Conservation (phyloP, 2,797 vertebrate species). For the Clamator glandarius region DNA sequence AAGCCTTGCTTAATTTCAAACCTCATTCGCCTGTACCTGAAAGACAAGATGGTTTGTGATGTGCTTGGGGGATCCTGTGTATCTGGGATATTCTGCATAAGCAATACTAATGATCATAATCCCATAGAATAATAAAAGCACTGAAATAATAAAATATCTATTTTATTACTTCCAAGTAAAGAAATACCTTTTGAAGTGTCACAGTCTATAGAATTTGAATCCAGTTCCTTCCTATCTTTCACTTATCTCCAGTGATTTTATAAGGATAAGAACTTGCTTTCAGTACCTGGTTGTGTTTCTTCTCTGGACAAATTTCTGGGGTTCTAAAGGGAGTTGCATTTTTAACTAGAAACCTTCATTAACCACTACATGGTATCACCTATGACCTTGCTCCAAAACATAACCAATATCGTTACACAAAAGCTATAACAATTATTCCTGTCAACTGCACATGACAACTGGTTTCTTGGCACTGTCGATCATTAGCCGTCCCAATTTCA, state of each 20-base stretch:
- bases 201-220: not conserved
- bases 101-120: not conserved
- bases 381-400: not conserved
- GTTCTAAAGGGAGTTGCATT: slow-evolving; percentile 7
- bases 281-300: not conserved
- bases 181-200: not conserved
- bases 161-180: not conserved
- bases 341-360: slow-evolving; percentile 4
- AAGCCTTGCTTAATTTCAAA: not conserved
- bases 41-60: not conserved
- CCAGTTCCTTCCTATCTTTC: not conserved
- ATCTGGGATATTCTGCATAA: not conserved
- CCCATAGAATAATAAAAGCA: not conserved
- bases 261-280: not conserved
- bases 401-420: not conserved
- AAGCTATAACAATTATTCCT: not conserved
- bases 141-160: not conserved
- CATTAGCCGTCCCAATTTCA: not conserved
- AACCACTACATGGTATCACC: not conserved
- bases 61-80: not conserved
- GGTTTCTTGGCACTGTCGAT: not conserved
- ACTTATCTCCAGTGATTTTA: not conserved
- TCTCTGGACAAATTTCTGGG: not conserved
- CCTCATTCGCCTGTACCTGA: not conserved
- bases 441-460: not conserved